Conservation (phyloP, 2,113 vertebrate species). For the Elephas maximus region DNA sequence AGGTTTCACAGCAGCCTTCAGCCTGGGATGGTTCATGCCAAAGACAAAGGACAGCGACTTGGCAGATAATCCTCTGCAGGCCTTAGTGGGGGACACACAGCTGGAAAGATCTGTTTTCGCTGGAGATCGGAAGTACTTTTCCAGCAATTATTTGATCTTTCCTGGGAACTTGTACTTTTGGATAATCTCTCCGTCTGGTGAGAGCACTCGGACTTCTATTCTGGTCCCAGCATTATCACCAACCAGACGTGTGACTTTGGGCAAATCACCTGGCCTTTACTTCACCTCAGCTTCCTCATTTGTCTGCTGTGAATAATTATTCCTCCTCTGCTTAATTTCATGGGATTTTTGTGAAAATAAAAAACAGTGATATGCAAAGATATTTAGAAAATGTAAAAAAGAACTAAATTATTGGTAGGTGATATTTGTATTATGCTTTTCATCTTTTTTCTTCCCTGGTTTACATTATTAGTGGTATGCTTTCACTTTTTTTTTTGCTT, state of each 20-base stretch:
- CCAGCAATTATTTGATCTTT: slow-evolving; percentile 82
- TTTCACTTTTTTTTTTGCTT: slow-evolving; percentile 45
- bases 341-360: background rate
- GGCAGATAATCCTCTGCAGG: slow-evolving; percentile 64
- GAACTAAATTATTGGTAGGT: background rate
- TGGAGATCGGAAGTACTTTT: slow-evolving; percentile 78
- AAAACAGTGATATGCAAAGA: background rate
- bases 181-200: slow-evolving; percentile 55
- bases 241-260: slow-evolving; percentile 11
- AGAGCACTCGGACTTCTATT: slow-evolving; percentile 56
- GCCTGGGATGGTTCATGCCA: slow-evolving; percentile 9
- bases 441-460: background rate
- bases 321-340: background rate
- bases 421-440: background rate
- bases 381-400: background rate
- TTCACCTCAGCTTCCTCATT: slow-evolving; percentile 25
- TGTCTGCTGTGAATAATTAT: background rate
- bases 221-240: slow-evolving; percentile 7
- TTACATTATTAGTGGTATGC: background rate
- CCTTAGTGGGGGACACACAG: slow-evolving; percentile 73
- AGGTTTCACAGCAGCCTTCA: slow-evolving; percentile 43
- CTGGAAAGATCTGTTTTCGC: slow-evolving; percentile 75
- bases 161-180: slow-evolving; percentile 70
- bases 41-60: slow-evolving; percentile 67
- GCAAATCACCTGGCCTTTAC: slow-evolving; percentile 31